Base-by-base conservation (phyloP, 2,888 invertebrate species). In the Ennomos fuscantarius region DNA sequence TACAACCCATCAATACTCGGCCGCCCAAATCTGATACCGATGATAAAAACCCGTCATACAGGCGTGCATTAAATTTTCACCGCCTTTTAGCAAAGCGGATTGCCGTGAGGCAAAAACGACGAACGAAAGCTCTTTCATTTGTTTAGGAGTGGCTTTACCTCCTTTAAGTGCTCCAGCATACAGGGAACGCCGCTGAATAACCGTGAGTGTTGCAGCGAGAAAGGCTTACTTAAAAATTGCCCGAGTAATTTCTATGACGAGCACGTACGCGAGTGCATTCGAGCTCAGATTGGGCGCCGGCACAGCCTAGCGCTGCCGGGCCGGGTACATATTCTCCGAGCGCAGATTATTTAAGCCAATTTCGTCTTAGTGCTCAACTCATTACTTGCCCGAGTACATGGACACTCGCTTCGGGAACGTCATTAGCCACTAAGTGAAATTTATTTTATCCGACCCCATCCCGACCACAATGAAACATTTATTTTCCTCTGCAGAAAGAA, bases 201-300 rank as follows among this genome's bases (percentile, higher is more conserved):
- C 82, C 78, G 81, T 78, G 79, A 86, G 88, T 86, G 86, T 82
- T 88, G 88, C 87, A 89, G 82, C 84, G 86, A 78, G 75, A 83
- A 85, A 84, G 81, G 80, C 82, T 83, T 84, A 85, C 86, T 89
- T 90, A 90, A 89, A 89, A 89, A 90, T 89, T 88, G 87, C 81
- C 78, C 69, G 73, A 76, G 84, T 86, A 84, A 87, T 91, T 89
- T 79, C 82, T 86, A 91, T 90, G 89, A 89, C 79, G 84, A 88
- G 84, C 91, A 91, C 90, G 90, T 90, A 82, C 82, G 70, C 72
- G 76, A 85, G 85, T 86, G 87, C 87, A 87, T 82, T 80, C 70
- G 75, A 78, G 77, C 78, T 70, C 77, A 80, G 76, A 84, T 84
- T 78, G 78, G 79, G 76, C 73, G 78, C 61, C 73, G 54, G 60